Evolutionary conservation across 2,888 invertebrate genomes (phyloP), one percentile per base, ranked within the genome.

Genomic region (Drosophila macrospina): DNA sequence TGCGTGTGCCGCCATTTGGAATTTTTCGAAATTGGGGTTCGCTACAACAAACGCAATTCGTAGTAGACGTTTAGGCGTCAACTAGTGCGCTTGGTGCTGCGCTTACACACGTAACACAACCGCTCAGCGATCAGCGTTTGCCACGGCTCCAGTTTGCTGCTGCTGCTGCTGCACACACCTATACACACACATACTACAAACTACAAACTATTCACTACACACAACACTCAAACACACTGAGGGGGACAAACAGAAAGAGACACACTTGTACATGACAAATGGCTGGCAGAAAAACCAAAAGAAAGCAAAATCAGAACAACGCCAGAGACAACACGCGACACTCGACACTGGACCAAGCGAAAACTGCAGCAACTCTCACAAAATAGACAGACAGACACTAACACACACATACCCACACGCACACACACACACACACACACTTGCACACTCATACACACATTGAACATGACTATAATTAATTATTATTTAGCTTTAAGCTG

Each of bases 61-160:
- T 91, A 92, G 92, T 92, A 92, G 92, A 92, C 92, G 92, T 92
- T 93, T 92, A 92, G 92, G 93, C 92, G 93, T 93, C 91, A 93
- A 93, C 92, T 92, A 92, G 92, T 92, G 91, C 91, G 92, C 92
- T 92, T 91, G 91, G 91, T 91, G 91, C 91, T 91, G 91, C 91
- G 91, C 91, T 92, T 91, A 89, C 86, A 74, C 84, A 80, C 86
- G 84, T 87, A 76, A 89, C 91, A 89, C 74, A 54, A 54, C 32
- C 56, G 75, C 76, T 68, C 75, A 70, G 60, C 81, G 69, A 69
- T 72, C 68, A 62, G 61, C 61, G 67, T 39, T 52, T 63, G 69
- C 64, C 42, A 74, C 74, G 70, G 74, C 74, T 67, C 59, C 71
- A 59, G 57, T 70, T 66, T 24, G 20, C 20, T 20, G 20, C 55